These are phyloP conservation scores for Ganaspis sp. DNA, from an alignment of 1,140 invertebrate genomes.

Conservation along the genomic window DNA sequence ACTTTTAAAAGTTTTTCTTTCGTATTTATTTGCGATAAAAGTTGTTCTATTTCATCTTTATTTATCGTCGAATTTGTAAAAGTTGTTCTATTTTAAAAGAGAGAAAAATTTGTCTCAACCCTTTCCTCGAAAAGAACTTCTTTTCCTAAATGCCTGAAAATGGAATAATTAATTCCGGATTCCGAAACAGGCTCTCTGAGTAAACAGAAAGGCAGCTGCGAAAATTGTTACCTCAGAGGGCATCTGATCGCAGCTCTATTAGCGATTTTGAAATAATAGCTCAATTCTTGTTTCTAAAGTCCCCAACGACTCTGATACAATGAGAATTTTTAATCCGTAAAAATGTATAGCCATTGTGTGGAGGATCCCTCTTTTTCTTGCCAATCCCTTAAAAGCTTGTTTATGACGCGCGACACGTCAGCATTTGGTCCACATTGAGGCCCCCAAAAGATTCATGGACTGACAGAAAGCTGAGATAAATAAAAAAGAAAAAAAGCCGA, in stretches of 20 bases:
- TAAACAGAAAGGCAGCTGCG: not conserved
- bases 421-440: not conserved
- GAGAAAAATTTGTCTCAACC: too few species aligned
- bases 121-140: too few species aligned
- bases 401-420: not conserved
- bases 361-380: not conserved
- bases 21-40: too few species aligned
- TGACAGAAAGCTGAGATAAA: not conserved
- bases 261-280: not conserved
- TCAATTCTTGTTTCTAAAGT: not conserved
- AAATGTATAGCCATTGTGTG: not conserved
- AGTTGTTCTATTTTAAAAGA: too few species aligned
- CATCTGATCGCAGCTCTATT: conserved; percentile 1
- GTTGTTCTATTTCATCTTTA: too few species aligned
- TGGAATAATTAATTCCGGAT: too few species aligned
- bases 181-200: too few species aligned
- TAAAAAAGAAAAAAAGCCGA: not conserved
- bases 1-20: too few species aligned
- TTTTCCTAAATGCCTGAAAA: too few species aligned
- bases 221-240: not conserved
- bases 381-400: conserved; percentile 9
- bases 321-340: not conserved
- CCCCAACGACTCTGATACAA: not conserved
- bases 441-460: not conserved
- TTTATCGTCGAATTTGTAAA: too few species aligned